Evolutionary conservation across 1,140 invertebrate species (phyloP), one percentile per base, ranked within the genome.

Genomic region (Mamestra configurata): DNA sequence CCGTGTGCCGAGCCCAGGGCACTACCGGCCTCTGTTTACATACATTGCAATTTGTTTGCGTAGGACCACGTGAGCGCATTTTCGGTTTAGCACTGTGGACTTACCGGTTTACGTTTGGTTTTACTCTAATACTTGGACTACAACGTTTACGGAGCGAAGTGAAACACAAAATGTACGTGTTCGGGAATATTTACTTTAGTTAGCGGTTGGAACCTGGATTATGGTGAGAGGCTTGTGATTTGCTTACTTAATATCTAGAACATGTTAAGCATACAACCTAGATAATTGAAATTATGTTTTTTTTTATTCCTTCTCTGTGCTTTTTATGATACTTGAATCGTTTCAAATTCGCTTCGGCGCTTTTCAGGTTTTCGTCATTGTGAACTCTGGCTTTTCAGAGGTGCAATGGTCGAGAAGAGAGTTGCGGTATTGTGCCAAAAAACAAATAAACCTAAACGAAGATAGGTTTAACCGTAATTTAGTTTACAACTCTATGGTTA

Each of bases 21-120:
- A 43, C 24, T 43, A 64, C 66, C 20, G 64, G 20, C 18, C 49
- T 80, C 51, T 81, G 81, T 83, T 78, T 81, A 82, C 79, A 81
- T 61, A 77, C 82, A 81, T 77, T 85, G 86, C 75, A 89, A 82
- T 85, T 86, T 88, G 86, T 85, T 84, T 85, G 70, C 64, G 59
- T 76, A 83, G 82, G 81, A 79, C 78, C 72, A 68, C 73, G 59
- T 73, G 78, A 77, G 66, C 53, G 49, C 61, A 75, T 73, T 71
- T 77, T 51, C 31, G 75, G 15, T 77, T 81, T 51, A 80, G 35
- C 59, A 0, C 10, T 53, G 61, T 77, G 59, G 61, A 66, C 49
- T 15, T 53, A 51, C 31, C 18, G 43, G 61, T 11, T 77, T 77
- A 68, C 49, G 24, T 66, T 72, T 20, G n/a, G 49, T 43, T 49